Evolutionary conservation across 2,797 vertebrate species (phyloP), one percentile per base, ranked within the genome.

Genomic region (Gymnothorax javanicus): DNA sequence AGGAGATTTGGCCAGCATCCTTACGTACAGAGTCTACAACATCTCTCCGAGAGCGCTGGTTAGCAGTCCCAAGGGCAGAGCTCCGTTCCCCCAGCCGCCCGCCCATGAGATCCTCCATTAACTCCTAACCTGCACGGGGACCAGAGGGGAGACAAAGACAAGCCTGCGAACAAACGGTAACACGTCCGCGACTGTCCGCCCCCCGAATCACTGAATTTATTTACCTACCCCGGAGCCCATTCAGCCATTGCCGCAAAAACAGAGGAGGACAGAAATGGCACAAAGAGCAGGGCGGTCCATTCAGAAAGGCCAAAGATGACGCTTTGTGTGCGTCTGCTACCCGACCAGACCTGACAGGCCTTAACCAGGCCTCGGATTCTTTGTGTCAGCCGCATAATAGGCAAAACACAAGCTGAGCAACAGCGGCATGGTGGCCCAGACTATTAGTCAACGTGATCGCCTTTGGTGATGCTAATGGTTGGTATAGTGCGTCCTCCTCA

Each of bases 381-480:
- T 99, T 99, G 98, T 99, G 97, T 97, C 96, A 92, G 87, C 88
- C 89, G 89, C 95, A 99, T 97, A 99, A 99, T 97, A 96, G 96
- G 95, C 95, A 97, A 94, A 97, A 97, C 97, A 96, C 97, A 97
- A 97, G 97, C 96, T 96, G 96, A 97, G 96, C 96, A 97, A 97
- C 94, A 94, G 95, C 94, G 91, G 95, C 91, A 95, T 95, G 95
- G 92, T 96, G 93, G 94, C 88, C 92, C 90, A 92, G 77, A 91
- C 97, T 96, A 97, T 96, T 94, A 97, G 96, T 96, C 87, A 73
- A 95, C 95, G 95, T 95, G 94, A 96, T 92, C 92, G 95, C 93
- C 97, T 98, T 98, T 98, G 97, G 96, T 98, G 97, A 99, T 99
- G 98, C 97, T 98, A 98, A 99, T 98, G 91, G 94, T n/a, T 77